These are phyloP conservation scores for Penelope pileata DNA, from an alignment of 2,113 vertebrate species.

Conservation along the genomic window DNA sequence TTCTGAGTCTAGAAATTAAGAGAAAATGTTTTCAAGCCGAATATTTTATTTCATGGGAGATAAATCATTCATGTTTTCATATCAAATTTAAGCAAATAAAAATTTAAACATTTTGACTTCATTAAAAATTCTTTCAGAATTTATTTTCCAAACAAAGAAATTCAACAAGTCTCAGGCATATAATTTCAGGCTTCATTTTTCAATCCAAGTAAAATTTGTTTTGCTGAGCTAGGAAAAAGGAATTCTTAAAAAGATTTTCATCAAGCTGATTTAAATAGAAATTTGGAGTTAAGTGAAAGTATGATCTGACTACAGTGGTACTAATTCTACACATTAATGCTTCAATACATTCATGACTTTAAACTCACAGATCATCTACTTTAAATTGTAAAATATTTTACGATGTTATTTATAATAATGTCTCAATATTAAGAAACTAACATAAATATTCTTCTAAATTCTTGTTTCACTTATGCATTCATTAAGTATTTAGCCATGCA, in stretches of 20 bases:
- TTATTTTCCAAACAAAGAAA: not conserved
- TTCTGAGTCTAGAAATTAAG: not conserved
- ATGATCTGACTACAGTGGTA: not conserved
- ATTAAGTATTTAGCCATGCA: not conserved
- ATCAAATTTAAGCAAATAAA: not conserved
- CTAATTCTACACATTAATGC: not conserved
- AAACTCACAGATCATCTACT: not conserved
- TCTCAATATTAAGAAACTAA: not conserved
- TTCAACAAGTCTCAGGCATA: not conserved
- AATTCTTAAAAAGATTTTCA: not conserved
- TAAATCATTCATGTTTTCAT: not conserved
- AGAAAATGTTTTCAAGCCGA: not conserved
- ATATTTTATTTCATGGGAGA: not conserved
- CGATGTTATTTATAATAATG: not conserved
- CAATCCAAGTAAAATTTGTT: not conserved
- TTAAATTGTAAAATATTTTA: not conserved
- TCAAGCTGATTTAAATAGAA: not conserved
- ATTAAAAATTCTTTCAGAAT: not conserved
- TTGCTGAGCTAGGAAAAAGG: accelerated
- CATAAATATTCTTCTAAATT: not conserved
- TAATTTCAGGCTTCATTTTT: not conserved
- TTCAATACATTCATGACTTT: not conserved
- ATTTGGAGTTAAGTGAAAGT: not conserved
- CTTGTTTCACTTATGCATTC: not conserved
- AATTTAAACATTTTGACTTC: not conserved